These are phyloP conservation scores for Ectemnius lituratus DNA, from an alignment of 2,888 invertebrate species.

Conservation along the genomic window DNA sequence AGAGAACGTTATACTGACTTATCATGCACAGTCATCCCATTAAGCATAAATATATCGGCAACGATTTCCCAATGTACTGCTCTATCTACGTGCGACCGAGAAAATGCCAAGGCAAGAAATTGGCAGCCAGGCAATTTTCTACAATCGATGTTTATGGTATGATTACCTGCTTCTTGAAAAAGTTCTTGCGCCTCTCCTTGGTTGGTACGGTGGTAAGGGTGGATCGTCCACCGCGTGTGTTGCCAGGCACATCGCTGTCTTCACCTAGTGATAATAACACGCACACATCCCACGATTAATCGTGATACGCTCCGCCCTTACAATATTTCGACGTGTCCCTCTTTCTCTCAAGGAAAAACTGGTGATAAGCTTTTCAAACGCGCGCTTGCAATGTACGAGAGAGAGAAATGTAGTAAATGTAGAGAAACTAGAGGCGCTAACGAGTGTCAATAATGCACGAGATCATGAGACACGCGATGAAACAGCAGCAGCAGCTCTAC, in stretches of 20 bases:
- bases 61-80: too few relatives aligned
- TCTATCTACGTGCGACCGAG: too few relatives aligned
- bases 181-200: conserved; percentile 98
- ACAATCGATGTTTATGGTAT: conserved; percentile 19
- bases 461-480: neutral
- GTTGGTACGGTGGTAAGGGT: conserved; percentile 92
- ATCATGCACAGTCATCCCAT: too few relatives aligned
- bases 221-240: conserved; percentile 87
- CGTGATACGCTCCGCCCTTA: neutral
- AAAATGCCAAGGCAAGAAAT: too few relatives aligned
- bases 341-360: conserved; percentile 58
- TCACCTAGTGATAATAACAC: conserved; percentile 82
- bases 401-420: conserved; percentile 31
- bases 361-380: conserved; percentile 50
- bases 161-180: conserved; percentile 92
- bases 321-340: conserved; percentile 45
- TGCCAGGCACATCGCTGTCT: conserved; percentile 94
- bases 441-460: conserved; percentile 35
- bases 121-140: neutral
- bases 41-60: too few relatives aligned
- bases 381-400: conserved; percentile 46
- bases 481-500: conserved; percentile 37
- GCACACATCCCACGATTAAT: conserved; percentile 22
- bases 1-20: too few relatives aligned
- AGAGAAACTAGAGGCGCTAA: conserved; percentile 23